Conservation (phyloP, 1,140 invertebrate species). For the Trichomalopsis sarcophagae region DNA sequence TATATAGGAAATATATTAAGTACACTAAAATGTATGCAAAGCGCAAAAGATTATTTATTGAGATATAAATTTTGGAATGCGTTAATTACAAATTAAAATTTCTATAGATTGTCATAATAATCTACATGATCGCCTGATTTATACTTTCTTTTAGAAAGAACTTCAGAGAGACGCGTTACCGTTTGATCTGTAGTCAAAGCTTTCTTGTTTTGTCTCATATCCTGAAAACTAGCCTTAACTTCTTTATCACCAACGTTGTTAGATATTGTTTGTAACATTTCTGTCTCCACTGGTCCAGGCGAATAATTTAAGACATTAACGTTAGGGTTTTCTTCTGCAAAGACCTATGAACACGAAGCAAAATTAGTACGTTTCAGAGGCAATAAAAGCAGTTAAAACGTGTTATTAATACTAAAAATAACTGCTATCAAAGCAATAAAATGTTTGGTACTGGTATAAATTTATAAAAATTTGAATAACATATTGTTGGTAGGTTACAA, state of each 20-base stretch:
- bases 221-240: slow-evolving; percentile 79
- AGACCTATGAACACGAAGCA: slow-evolving; percentile 64
- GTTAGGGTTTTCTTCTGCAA: slow-evolving; percentile 87
- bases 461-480: slow-evolving; percentile 15
- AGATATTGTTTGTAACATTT: slow-evolving; percentile 87
- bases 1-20: neutral
- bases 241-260: slow-evolving; percentile 77
- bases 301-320: slow-evolving; percentile 92
- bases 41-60: no score
- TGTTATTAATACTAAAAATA: neutral
- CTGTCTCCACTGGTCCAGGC: slow-evolving; percentile 93
- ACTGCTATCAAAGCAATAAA: no score
- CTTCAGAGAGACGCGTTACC: slow-evolving; percentile 81
- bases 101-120: slow-evolving; percentile 82
- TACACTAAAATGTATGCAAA: no score
- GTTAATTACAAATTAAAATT: neutral
- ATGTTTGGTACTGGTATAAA: no score
- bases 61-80: no score
- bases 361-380: slow-evolving; percentile 37
- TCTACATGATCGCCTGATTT: slow-evolving; percentile 90
- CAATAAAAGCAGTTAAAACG: neutral
- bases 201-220: slow-evolving; percentile 76
- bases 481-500: neutral
- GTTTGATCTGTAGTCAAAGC: slow-evolving; percentile 87
- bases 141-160: slow-evolving; percentile 85